Evolutionary conservation across 2,113 vertebrate species (phyloP).

Genomic region (Thermophis baileyi): DNA sequence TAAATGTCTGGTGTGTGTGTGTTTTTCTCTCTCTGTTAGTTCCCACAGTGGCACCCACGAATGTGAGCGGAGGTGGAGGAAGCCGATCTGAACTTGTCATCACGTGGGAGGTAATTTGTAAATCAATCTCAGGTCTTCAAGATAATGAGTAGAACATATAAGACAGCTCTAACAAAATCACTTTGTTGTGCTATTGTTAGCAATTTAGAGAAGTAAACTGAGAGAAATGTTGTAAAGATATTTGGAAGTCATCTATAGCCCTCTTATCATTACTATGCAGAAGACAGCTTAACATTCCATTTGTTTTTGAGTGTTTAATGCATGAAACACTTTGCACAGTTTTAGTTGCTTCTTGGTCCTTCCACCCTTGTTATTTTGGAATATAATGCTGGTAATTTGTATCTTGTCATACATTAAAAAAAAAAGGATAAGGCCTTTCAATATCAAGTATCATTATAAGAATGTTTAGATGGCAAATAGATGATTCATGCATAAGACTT

Average conservation of each 20-base stretch:
- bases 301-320: conserved; percentile 60
- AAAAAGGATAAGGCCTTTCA: conserved; percentile 48
- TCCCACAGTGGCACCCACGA: conserved; percentile 76
- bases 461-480: background rate
- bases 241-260: conserved; percentile 47
- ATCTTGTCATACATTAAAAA: conserved; percentile 58
- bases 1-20: background rate
- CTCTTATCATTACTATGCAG: conserved; percentile 63
- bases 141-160: conserved; percentile 24
- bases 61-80: conserved; percentile 81
- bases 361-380: conserved; percentile 40
- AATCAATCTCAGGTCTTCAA: conserved; percentile 30
- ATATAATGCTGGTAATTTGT: conserved; percentile 49
- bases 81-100: conserved; percentile 83
- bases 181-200: conserved; percentile 36
- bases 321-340: conserved; percentile 57
- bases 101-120: conserved; percentile 82
- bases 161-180: conserved; percentile 7
- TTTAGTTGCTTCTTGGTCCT: conserved; percentile 59
- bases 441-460: conserved; percentile 26
- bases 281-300: conserved; percentile 61
- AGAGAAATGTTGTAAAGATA: conserved; percentile 51
- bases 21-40: conserved; percentile 58
- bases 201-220: conserved; percentile 57
- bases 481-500: background rate